phyloP scores from a whole-genome alignment of 2,113 vertebrate species.

The Narcine bancroftii region DNA sequence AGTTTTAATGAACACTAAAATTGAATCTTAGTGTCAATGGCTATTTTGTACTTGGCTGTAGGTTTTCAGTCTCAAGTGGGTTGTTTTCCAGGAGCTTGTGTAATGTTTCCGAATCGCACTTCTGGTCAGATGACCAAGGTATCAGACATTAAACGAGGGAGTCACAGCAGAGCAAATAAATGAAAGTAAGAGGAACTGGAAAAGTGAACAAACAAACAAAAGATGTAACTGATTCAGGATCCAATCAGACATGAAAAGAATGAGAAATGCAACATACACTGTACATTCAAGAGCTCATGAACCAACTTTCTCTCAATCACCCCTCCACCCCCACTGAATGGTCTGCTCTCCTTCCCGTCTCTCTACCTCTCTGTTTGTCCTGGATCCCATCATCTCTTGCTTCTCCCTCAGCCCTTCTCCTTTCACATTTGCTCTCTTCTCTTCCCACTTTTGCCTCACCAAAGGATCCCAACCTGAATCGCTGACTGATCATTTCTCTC shows the following conservation, averaged over 20 bases:
- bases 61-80: neutral
- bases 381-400: no score
- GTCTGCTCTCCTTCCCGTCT: no score
- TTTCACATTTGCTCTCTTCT: no score
- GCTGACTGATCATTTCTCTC: no score
- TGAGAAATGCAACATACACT: neutral
- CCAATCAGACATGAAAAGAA: neutral
- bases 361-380: no score
- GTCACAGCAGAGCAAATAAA: neutral
- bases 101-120: neutral
- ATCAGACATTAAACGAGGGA: neutral
- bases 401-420: no score
- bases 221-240: neutral
- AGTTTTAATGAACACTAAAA: constrained; percentile 6
- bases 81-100: neutral
- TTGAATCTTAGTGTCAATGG: neutral
- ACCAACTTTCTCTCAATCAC: no score
- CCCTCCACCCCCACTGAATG: no score
- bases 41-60: neutral
- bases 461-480: no score
- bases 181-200: neutral
- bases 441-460: no score
- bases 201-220: neutral
- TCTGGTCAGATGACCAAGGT: neutral
- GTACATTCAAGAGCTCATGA: neutral